Conservation (phyloP, 2,888 invertebrate species). For the Pterostichus niger region DNA sequence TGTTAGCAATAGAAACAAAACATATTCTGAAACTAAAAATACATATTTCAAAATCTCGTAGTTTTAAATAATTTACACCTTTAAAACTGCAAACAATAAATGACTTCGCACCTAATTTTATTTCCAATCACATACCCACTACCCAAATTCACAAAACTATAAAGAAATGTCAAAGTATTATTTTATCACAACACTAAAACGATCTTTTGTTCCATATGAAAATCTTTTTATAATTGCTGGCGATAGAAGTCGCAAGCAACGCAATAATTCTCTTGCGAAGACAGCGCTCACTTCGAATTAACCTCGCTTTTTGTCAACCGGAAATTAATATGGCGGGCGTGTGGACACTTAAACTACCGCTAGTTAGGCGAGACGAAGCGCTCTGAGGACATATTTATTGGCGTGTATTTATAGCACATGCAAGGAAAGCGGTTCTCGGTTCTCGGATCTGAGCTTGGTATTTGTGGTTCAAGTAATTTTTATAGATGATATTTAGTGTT, state of each 20-base stretch:
- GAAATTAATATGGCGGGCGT: constrained; percentile 73
- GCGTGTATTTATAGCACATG: constrained; percentile 72
- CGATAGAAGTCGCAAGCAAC: constrained; percentile 16
- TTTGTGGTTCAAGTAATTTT: constrained; percentile 18
- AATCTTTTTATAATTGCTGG: constrained; percentile 48
- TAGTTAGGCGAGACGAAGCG: constrained; percentile 75
- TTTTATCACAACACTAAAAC: constrained; percentile 57
- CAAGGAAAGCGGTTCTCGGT: constrained; percentile 6
- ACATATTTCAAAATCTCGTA: too few species aligned
- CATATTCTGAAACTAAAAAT: too few species aligned
- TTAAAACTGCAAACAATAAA: constrained; percentile 15
- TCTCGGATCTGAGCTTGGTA: not conserved
- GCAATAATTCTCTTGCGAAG: constrained; percentile 26
- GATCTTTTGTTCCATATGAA: constrained; percentile 22
- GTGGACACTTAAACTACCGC: constrained; percentile 75
- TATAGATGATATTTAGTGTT: constrained; percentile 53
- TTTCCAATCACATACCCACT: not conserved
- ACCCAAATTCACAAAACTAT: constrained; percentile 47
- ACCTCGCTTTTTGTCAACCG: constrained; percentile 69
- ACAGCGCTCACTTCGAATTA: constrained; percentile 40
- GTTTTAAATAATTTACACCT: not conserved
- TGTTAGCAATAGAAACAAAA: too few species aligned
- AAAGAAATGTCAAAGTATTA: constrained; percentile 42
- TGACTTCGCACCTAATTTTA: constrained; percentile 22
- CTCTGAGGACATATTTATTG: constrained; percentile 75